Percentiles rank a stretch among this genome's conserved stretches.
phyloP scores from a whole-genome alignment of 2,888 invertebrate species.

The Eueremaeus valkanovi region DNA sequence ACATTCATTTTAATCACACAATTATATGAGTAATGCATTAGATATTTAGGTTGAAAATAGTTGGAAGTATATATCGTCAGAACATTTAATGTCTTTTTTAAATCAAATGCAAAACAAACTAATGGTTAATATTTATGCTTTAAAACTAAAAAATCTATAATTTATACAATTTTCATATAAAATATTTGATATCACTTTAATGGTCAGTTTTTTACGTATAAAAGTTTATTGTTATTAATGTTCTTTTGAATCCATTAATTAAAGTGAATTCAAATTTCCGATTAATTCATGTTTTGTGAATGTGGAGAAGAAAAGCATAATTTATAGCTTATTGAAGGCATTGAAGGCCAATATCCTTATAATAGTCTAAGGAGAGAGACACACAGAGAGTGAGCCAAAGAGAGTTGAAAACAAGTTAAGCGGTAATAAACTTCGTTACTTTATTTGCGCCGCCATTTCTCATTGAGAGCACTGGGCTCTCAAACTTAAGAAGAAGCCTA shows the following conservation, averaged over 20 bases:
- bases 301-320: not conserved
- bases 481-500: constrained; percentile 5
- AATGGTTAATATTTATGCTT: too few relatives aligned
- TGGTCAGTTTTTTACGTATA: too few relatives aligned
- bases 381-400: too few relatives aligned
- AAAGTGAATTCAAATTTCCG: not conserved
- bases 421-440: constrained; percentile 23
- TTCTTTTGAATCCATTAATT: not conserved
- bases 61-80: too few relatives aligned
- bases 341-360: not conserved
- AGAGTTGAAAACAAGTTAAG: constrained; percentile 12
- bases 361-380: not conserved
- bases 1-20: too few relatives aligned
- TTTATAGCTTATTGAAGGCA: constrained; percentile 1
- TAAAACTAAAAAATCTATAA: too few relatives aligned
- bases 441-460: constrained; percentile 24
- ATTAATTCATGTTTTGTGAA: not conserved
- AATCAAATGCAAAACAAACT: too few relatives aligned
- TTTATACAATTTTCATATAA: too few relatives aligned
- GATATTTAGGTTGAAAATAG: too few relatives aligned
- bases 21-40: too few relatives aligned
- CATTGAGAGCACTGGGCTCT: constrained; percentile 4
- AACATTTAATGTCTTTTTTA: too few relatives aligned
- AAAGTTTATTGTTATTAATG: not conserved
- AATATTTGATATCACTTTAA: too few relatives aligned